Evolutionary conservation across 2,888 invertebrate genomes (phyloP).

Genomic region (Meteorus colon): DNA sequence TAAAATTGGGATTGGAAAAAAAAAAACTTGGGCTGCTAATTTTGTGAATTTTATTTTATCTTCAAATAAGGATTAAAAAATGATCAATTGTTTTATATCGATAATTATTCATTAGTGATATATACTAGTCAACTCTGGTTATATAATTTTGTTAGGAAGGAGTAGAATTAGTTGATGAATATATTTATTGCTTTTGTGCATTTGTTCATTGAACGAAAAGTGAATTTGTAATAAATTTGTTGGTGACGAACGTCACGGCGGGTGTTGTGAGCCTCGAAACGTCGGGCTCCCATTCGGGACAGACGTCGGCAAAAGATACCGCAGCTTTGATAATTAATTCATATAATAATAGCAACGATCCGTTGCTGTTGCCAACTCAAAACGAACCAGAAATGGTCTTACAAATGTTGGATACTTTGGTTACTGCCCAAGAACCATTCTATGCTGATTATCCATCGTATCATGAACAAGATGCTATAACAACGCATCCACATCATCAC

Average conservation of each 20-base stretch:
- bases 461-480: constrained; percentile 67
- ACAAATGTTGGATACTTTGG: constrained; percentile 80
- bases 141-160: too few species aligned
- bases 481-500: constrained; percentile 57
- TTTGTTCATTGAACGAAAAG: constrained; percentile 6
- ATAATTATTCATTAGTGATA: too few species aligned
- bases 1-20: too few species aligned
- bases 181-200: not conserved
- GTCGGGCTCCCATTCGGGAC: constrained; percentile 69
- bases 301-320: constrained; percentile 64
- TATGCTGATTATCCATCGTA: constrained; percentile 79
- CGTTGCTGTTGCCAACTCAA: constrained; percentile 46
- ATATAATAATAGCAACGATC: constrained; percentile 47
- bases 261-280: constrained; percentile 72
- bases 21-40: too few species aligned
- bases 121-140: too few species aligned
- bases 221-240: constrained; percentile 19
- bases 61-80: too few species aligned
- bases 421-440: constrained; percentile 81
- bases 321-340: constrained; percentile 41
- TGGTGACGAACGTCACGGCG: constrained; percentile 68
- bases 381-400: constrained; percentile 81
- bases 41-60: too few species aligned
- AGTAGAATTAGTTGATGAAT: too few species aligned
- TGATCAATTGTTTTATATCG: too few species aligned